phyloP scores from a whole-genome alignment of 2,113 vertebrate genomes.

The Protomyctophum bolini region DNA sequence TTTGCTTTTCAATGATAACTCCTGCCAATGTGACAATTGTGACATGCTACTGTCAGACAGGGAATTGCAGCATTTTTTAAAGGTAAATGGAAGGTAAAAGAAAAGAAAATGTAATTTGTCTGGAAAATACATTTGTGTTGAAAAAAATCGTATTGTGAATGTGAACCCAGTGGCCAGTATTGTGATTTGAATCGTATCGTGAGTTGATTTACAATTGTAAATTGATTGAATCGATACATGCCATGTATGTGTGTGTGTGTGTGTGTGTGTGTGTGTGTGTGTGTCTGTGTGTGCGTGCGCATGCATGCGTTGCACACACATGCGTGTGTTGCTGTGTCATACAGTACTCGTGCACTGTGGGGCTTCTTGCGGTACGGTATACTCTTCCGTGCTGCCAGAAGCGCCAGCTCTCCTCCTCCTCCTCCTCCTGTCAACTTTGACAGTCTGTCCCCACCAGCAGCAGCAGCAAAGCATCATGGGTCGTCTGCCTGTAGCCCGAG shows the following conservation, averaged over 20 bases:
- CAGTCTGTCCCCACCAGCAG: constrained; percentile 16
- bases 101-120: too few species aligned
- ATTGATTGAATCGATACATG: too few species aligned
- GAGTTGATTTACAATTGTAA: too few species aligned
- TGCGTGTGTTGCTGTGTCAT: constrained; percentile 3
- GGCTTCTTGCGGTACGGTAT: background rate
- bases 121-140: too few species aligned
- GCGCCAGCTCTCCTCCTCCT: constrained; percentile 15
- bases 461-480: constrained; percentile 7
- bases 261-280: background rate
- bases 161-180: too few species aligned
- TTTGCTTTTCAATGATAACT: constrained; percentile 28
- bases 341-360: background rate
- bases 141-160: too few species aligned
- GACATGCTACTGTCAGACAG: constrained; percentile 1
- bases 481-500: background rate
- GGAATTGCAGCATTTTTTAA: constrained; percentile 1
- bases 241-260: background rate
- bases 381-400: constrained; percentile 1
- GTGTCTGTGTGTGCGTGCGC: background rate
- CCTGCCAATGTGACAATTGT: background rate
- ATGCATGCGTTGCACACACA: background rate
- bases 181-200: too few species aligned
- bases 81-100: too few species aligned
- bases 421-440: constrained; percentile 21